Evolutionary conservation across 2,888 invertebrate genomes (phyloP).

Genomic region (Bruchidius siliquastri): DNA sequence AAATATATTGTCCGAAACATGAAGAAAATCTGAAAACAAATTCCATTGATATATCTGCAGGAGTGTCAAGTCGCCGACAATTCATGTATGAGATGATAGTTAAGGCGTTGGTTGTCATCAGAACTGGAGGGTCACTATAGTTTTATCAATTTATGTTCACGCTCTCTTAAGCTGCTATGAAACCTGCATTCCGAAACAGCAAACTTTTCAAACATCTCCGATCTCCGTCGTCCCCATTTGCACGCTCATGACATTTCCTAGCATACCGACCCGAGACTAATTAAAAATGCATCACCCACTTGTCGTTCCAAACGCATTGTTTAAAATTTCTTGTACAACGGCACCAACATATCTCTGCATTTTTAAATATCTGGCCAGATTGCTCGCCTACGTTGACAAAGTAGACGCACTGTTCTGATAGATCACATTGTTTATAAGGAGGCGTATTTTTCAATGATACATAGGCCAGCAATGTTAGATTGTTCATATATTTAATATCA

Average conservation of each 20-base stretch:
- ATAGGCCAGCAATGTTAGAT: not conserved
- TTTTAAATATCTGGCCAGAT: constrained; percentile 7
- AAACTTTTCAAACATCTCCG: not conserved
- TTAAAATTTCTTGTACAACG: not conserved
- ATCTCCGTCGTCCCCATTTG: not conserved
- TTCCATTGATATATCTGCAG: too few relatives aligned
- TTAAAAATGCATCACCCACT: not conserved
- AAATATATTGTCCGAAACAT: too few relatives aligned
- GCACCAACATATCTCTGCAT: constrained; percentile 6
- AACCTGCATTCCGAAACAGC: not conserved
- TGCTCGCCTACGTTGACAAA: constrained; percentile 8
- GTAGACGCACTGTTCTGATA: constrained; percentile 4
- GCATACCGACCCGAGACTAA: not conserved
- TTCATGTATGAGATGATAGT: too few relatives aligned
- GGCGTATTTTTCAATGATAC: not conserved
- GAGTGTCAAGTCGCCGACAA: too few relatives aligned
- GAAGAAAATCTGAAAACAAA: too few relatives aligned
- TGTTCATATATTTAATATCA: not conserved
- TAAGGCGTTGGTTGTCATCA: too few relatives aligned
- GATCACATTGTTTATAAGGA: constrained; percentile 9
- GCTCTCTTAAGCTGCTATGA: not conserved
- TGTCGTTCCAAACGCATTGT: not conserved
- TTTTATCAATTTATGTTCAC: not conserved
- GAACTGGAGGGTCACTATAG: too few relatives aligned
- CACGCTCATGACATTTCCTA: not conserved